phyloP scores from a whole-genome alignment of 2,888 invertebrate genomes.

The Lepidochrysops patricia region DNA sequence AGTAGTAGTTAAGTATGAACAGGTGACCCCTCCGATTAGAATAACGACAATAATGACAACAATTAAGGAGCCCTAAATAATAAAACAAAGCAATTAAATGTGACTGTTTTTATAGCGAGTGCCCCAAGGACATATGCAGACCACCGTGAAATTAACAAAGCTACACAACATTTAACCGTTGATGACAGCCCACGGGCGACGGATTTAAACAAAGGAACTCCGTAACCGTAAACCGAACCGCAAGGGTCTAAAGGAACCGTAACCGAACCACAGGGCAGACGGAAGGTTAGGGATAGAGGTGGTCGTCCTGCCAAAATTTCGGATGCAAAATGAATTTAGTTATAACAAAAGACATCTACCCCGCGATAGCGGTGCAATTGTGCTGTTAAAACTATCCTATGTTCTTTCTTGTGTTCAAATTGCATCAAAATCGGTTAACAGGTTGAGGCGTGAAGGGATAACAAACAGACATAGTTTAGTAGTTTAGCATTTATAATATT shows the following conservation, averaged over 20 bases:
- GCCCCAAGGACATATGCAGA: conserved; percentile 48
- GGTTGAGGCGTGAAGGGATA: no score
- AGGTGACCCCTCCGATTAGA: no score
- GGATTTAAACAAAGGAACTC: conserved; percentile 52
- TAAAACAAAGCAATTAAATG: conserved; percentile 7
- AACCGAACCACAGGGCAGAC: conserved; percentile 28
- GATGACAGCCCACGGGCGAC: conserved; percentile 56
- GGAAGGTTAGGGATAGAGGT: conserved; percentile 26
- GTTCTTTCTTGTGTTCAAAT: no score
- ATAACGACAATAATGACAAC: background rate
- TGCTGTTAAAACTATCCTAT: no score
- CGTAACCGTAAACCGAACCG: conserved; percentile 54
- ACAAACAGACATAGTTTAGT: no score
- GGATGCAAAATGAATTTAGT: background rate
- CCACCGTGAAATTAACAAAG: conserved; percentile 61
- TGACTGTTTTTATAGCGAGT: conserved; percentile 19
- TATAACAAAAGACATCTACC: no score
- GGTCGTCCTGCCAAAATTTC: conserved; percentile 7
- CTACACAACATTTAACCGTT: conserved; percentile 51
- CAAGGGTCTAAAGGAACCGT: conserved; percentile 34
- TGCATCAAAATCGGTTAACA: no score
- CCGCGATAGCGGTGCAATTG: background rate
- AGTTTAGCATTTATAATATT: no score
- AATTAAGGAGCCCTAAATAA: background rate
- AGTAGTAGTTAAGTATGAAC: no score